Evolutionary conservation across 2,113 vertebrate species (phyloP), one percentile per base, ranked within the genome.

Genomic region (Cinclus cinclus): DNA sequence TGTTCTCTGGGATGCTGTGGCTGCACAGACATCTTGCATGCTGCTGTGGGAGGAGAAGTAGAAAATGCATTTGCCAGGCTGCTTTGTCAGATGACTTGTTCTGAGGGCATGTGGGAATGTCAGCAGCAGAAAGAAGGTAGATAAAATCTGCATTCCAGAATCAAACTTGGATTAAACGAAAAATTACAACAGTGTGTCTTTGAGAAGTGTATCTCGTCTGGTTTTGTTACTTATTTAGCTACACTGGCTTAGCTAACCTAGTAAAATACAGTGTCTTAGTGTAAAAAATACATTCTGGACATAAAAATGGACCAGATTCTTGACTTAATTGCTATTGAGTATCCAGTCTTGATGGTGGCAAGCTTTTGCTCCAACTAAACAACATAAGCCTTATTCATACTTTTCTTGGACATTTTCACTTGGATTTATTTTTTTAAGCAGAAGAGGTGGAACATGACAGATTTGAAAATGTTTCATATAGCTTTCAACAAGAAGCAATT

Each of bases 401-500:
- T 80, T 95, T 92, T 58, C 83, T 91, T 87, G 81, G 81, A 86
- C 49, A 44, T 81, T 94, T 97, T 89, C 33, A 42, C 81, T 91
- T 65, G 23, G 33, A 27, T 65, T 86, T 58, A 74, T 60, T 39
- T 90, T 56, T 92, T 83, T 67, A 25, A 69, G 46, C 44, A 91
- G 93, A 93, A 96, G 87, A 95, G 81, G 86, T 94, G 83, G 83
- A 91, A 94, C 78, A 95, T 95, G 95, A 95, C 95, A 96, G 94
- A 83, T 97, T 80, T 88, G 80, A 95, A 94, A 95, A 94, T 86
- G 91, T 94, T 96, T 95, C 90, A 92, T 92, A 85, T 96, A 95
- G 94, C 92, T 94, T 95, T 94, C 87, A 95, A 93, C 74, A 89
- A 91, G 95, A 83, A 93, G 92, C 60, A 95, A 95, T 96, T 97